Percentiles rank a stretch among this genome's conserved stretches.
These are phyloP conservation scores for Apostichopus californicus DNA, from an alignment of 35 echinoderm and acorn worm species.

Conservation along the genomic window DNA sequence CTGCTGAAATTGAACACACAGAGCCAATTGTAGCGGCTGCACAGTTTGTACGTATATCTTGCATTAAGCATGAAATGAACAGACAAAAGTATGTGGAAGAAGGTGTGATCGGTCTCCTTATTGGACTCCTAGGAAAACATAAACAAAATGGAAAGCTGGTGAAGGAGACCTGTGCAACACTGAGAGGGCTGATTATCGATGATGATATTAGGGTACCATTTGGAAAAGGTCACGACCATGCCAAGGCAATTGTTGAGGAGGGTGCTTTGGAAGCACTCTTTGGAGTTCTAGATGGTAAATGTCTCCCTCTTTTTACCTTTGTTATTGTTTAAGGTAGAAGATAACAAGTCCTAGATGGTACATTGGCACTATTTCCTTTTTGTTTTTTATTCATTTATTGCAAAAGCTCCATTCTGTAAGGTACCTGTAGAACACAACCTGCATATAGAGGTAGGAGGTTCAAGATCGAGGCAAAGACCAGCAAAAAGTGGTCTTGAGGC, in stretches of 20 bases:
- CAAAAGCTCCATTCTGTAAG: not conserved
- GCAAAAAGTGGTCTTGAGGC: too few relatives aligned
- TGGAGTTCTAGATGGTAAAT: conserved; percentile 68
- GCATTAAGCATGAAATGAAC: conserved; percentile 90
- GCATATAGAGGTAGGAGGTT: too few relatives aligned
- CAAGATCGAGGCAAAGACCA: too few relatives aligned
- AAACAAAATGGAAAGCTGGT: conserved; percentile 32
- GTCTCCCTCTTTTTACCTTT: too few relatives aligned
- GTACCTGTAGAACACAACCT: not conserved
- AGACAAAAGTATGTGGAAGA: conserved; percentile 77
- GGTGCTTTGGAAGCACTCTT: conserved; percentile 79
- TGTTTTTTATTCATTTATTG: not conserved
- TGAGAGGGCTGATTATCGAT: conserved; percentile 71
- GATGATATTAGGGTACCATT: conserved; percentile 92
- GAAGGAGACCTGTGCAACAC: conserved; percentile 64
- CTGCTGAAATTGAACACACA: conserved; percentile 29
- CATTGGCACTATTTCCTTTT: too few relatives aligned
- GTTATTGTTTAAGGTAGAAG: too few relatives aligned
- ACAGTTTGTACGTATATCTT: conserved; percentile 65
- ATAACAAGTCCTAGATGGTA: too few relatives aligned
- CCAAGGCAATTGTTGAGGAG: conserved; percentile 89
- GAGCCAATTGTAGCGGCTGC: conserved; percentile 26
- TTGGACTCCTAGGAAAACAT: conserved; percentile 55
- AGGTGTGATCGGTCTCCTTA: conserved; percentile 51
- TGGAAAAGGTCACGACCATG: conserved; percentile 99